Conservation (phyloP, 1,140 invertebrate species). For the Penaeus vannamei region DNA sequence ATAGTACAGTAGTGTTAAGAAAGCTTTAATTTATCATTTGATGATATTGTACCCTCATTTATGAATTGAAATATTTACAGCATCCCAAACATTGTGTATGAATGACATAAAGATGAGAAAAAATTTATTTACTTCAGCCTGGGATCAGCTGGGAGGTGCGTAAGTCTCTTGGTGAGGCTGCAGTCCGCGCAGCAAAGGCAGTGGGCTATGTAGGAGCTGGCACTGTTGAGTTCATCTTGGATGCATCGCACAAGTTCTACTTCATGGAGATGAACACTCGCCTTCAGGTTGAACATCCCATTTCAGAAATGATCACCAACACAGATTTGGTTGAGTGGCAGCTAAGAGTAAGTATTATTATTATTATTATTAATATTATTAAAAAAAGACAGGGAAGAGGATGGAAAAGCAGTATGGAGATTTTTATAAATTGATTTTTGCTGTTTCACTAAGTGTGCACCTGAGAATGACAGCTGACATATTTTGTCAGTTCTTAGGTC, state of each 20-base stretch:
- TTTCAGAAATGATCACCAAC: constrained; percentile 96
- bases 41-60: too few species aligned
- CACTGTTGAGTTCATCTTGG: constrained; percentile 96
- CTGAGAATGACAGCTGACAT: too few species aligned
- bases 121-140: constrained; percentile 76
- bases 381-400: neutral
- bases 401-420: neutral
- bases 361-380: neutral
- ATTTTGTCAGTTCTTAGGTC: too few species aligned
- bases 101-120: too few species aligned
- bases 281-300: constrained; percentile 95
- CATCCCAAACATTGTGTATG: too few species aligned
- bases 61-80: too few species aligned
- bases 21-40: too few species aligned
- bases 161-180: constrained; percentile 86
- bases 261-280: constrained; percentile 99
- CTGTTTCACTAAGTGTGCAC: too few species aligned
- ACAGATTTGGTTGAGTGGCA: constrained; percentile 98
- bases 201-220: constrained; percentile 96
- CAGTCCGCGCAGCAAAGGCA: constrained; percentile 90
- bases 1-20: too few species aligned
- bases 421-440: too few species aligned
- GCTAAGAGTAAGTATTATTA: constrained; percentile 74
- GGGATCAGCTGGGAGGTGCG: constrained; percentile 85
- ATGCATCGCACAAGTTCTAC: constrained; percentile 88